A percentile compares a stretch with the other conserved stretches of the same genome.
Evolutionary conservation across 2,113 vertebrate species (phyloP).

Genomic region (Tenebrosternarchus preto): DNA sequence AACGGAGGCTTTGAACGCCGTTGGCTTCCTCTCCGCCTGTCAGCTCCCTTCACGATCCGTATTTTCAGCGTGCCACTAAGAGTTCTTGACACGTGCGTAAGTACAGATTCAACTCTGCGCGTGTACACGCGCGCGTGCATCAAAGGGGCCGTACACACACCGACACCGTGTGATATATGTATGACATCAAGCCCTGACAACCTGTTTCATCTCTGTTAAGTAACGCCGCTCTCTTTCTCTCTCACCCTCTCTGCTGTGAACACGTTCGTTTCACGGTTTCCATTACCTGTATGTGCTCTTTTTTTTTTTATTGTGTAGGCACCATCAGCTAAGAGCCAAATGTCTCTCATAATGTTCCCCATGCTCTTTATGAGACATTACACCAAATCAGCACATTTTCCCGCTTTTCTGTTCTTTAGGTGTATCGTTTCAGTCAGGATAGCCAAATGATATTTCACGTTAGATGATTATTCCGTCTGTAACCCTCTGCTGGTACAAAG

Average conservation of each 20-base stretch:
- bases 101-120: slow-evolving; percentile 1
- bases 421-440: background rate
- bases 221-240: background rate
- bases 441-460: background rate
- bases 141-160: background rate
- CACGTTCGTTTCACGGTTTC: slow-evolving; percentile 1
- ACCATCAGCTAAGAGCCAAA: slow-evolving; percentile 8
- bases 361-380: background rate
- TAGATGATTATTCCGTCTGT: background rate
- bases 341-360: slow-evolving; percentile 15
- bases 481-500: background rate
- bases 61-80: slow-evolving; percentile 8
- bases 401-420: background rate
- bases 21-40: slow-evolving; percentile 21
- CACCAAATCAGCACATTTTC: background rate
- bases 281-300: no score
- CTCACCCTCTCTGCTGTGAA: background rate
- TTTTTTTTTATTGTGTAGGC: no score
- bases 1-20: slow-evolving; percentile 11
- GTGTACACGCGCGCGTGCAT: slow-evolving; percentile 39
- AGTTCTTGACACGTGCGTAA: slow-evolving; percentile 1
- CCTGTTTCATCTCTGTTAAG: slow-evolving; percentile 1
- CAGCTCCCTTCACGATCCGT: background rate
- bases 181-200: slow-evolving; percentile 11
- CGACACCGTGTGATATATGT: slow-evolving; percentile 11